A percentile compares a stretch with the other conserved stretches of the same genome.
These are phyloP conservation scores for Varanus komodoensis DNA, from an alignment of 2,113 vertebrate species.

Conservation along the genomic window DNA sequence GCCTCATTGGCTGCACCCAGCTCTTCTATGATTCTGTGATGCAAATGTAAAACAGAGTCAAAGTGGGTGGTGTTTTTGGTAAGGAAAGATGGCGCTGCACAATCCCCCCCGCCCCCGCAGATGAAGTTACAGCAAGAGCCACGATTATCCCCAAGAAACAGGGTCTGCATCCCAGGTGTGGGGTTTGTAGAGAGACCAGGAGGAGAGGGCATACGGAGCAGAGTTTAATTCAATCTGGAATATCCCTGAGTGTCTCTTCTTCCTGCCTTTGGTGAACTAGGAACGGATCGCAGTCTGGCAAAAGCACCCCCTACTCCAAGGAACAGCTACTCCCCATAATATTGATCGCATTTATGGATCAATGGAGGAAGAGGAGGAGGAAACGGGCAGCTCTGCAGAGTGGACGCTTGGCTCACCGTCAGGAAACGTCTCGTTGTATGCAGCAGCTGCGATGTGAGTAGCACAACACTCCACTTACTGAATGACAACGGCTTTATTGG, in stretches of 20 bases:
- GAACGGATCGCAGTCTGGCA: background rate
- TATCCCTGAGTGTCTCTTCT: background rate
- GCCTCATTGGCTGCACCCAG: too few species aligned
- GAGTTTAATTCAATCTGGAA: background rate
- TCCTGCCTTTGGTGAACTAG: background rate
- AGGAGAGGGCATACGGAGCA: too few species aligned
- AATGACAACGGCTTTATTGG: constrained; percentile 94
- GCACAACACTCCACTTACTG: constrained; percentile 90
- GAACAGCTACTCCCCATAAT: background rate
- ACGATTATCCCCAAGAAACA: too few species aligned
- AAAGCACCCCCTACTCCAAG: background rate
- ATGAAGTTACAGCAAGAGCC: too few species aligned
- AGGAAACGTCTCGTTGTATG: constrained; percentile 85
- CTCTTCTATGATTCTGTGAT: too few species aligned
- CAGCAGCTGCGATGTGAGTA: constrained; percentile 86
- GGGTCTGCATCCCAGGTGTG: too few species aligned
- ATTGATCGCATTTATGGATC: background rate
- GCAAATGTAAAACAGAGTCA: too few species aligned
- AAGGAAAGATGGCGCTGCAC: too few species aligned
- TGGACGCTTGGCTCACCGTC: constrained; percentile 82
- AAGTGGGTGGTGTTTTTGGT: too few species aligned
- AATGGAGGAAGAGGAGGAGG: constrained; percentile 35
- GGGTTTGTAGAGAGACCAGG: too few species aligned
- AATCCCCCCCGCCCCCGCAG: too few species aligned
- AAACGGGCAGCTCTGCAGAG: constrained; percentile 73